These are phyloP conservation scores for Hippocampus guttulatus DNA, from an alignment of 2,113 vertebrate genomes.

Conservation along the genomic window DNA sequence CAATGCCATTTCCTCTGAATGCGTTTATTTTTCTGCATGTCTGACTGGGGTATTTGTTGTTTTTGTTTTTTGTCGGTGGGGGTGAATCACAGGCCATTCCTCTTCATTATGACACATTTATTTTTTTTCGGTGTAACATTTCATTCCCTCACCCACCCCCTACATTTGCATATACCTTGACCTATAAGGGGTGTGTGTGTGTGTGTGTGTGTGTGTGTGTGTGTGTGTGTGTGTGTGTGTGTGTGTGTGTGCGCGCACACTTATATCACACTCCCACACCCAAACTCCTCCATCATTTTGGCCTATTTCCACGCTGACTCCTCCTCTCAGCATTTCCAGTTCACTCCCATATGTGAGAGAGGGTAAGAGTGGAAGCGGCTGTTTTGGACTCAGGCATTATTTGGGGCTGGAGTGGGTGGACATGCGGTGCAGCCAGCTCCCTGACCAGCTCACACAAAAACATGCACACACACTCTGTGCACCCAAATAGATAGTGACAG, in stretches of 20 bases:
- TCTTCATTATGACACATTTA: conserved; percentile 31
- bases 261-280: conserved; percentile 37
- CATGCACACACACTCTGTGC: conserved; percentile 38
- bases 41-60: conserved; percentile 33
- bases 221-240: too few species aligned
- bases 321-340: conserved; percentile 58
- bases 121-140: conserved; percentile 31
- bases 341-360: conserved; percentile 68
- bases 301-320: conserved; percentile 67
- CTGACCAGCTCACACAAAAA: conserved; percentile 17
- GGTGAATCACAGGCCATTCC: conserved; percentile 37
- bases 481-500: conserved; percentile 64
- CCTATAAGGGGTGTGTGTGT: conserved; percentile 32
- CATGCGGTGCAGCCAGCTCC: conserved; percentile 33
- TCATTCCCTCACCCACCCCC: background rate
- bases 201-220: conserved; percentile 1
- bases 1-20: conserved; percentile 60
- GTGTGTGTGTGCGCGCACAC: background rate
- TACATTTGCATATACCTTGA: conserved; percentile 30
- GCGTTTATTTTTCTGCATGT: conserved; percentile 51
- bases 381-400: conserved; percentile 59
- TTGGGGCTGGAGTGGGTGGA: conserved; percentile 60
- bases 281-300: conserved; percentile 58
- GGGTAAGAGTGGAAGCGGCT: conserved; percentile 55
- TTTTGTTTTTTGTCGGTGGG: conserved; percentile 21